Evolutionary conservation across 2,888 invertebrate species (phyloP), one percentile per base, ranked within the genome.

Genomic region (Altica lythri): DNA sequence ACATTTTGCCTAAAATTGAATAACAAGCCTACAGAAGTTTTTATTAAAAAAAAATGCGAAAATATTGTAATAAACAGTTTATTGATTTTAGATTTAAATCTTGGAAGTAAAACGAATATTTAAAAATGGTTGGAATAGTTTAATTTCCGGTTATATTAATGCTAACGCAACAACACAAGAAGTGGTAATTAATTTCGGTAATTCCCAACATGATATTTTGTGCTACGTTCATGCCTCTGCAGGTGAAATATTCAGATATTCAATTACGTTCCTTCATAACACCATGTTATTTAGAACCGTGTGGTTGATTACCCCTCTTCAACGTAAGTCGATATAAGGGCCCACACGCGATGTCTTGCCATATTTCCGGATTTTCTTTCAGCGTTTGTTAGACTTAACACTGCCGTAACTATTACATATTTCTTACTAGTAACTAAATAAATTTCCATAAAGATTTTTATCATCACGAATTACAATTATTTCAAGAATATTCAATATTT

Each of bases 201-300:
- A 40, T 49, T 40, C 17, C 10, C 22, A 49, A 22, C 40, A 22
- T 49, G 40, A 49, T 40, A 32, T 42, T 30, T 49, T 40, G 22
- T 49, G 32, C 22, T 30, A 16, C 49, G 49, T 49, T 49, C 49
- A 42, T 42, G 40, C 14, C 22, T 22, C 29, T 13, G 9, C 14
- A 35, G 42, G 52, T 58, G 44, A 55, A 55, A 59, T 59, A 59
- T 59, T 59, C 55, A 59, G 46, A 53, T 55, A 55, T 59, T 59
- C 59, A 59, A 59, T 59, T 59, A 55, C 55, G 40, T 50, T 49
- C 22, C 50, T 42, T 46, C 55, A 50, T 50, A 59, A 59, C 59
- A 59, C 47, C 53, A 45, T 59, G 59, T 59, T 59, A 59, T 59
- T 59, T 50, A 50, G 43, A 43, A 35, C 59, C 50, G 59, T 49